Percentiles rank a stretch among this genome's conserved stretches.
Conservation (phyloP, 92 coral and sea anemone species). For the Muricea muricata region DNA sequence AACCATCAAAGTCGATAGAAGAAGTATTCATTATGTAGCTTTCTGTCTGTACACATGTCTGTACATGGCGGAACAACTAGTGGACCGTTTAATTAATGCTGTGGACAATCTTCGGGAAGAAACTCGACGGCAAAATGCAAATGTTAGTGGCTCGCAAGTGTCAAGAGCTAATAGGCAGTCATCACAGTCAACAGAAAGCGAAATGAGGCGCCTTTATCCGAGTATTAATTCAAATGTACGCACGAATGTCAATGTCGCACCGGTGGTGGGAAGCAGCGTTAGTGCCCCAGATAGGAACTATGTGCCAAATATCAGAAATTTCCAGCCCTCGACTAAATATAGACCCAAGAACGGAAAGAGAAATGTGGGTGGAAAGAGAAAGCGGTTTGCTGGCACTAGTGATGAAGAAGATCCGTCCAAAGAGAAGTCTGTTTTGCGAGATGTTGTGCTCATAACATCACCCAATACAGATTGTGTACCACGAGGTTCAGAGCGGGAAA, state of each 20-base stretch:
- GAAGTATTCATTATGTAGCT: no score
- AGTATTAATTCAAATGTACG: not conserved
- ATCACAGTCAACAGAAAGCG: not conserved
- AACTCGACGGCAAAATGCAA: not conserved
- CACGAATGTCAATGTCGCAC: not conserved
- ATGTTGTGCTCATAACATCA: constrained; percentile 50
- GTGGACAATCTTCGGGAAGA: not conserved
- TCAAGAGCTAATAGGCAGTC: no score
- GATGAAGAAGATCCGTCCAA: not conserved
- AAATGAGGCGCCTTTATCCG: not conserved
- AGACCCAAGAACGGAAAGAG: not conserved
- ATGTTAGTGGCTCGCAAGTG: no score
- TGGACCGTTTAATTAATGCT: not conserved
- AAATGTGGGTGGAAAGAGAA: not conserved
- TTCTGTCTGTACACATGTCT: no score
- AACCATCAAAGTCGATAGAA: no score
- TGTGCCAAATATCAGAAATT: not conserved
- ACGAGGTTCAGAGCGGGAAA: constrained; percentile 35
- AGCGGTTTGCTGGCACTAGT: not conserved
- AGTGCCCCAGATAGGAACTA: not conserved
- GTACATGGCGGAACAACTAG: not conserved
- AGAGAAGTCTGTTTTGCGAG: constrained; percentile 38
- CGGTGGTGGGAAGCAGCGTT: not conserved
- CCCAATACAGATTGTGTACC: constrained; percentile 47
- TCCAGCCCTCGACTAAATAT: not conserved